phyloP scores from a whole-genome alignment of 92 coral and sea anemone species.

The Paragorgia papillata region DNA sequence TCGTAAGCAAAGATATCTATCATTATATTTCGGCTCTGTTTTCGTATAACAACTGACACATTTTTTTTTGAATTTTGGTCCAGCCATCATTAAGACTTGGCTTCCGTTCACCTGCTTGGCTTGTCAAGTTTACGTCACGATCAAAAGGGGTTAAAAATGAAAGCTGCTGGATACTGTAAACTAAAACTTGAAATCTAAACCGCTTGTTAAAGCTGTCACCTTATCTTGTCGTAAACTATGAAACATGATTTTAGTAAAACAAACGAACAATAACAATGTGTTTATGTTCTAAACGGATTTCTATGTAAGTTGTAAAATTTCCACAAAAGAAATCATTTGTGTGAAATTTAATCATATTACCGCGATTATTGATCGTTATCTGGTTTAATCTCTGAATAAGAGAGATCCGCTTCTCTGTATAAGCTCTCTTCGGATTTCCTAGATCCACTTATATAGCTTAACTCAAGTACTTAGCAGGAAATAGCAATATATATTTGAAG shows the following conservation, averaged over 20 bases:
- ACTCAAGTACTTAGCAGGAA: too few species aligned
- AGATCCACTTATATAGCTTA: too few species aligned
- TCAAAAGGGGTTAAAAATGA: too few species aligned
- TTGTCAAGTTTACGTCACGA: too few species aligned
- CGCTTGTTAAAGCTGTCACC: not conserved
- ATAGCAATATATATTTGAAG: too few species aligned
- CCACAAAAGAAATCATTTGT: constrained; percentile 6
- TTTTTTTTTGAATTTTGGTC: too few species aligned
- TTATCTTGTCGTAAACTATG: not conserved
- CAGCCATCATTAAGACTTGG: too few species aligned
- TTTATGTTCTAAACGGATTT: not conserved
- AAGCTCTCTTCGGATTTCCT: too few species aligned
- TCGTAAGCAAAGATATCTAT: too few species aligned
- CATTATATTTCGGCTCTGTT: too few species aligned
- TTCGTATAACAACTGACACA: too few species aligned
- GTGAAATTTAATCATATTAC: not conserved
- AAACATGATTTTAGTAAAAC: not conserved
- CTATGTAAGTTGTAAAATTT: not conserved
- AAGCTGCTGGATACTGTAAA: not conserved
- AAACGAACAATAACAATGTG: constrained; percentile 6
- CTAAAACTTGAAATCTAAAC: not conserved
- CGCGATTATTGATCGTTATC: constrained; percentile 1
- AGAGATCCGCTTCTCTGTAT: not conserved
- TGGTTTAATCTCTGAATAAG: constrained; percentile 30
- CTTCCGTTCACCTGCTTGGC: too few species aligned